Evolutionary conservation across 2,888 invertebrate genomes (phyloP), one percentile per base, ranked within the genome.

Genomic region (Athetis lepigone): DNA sequence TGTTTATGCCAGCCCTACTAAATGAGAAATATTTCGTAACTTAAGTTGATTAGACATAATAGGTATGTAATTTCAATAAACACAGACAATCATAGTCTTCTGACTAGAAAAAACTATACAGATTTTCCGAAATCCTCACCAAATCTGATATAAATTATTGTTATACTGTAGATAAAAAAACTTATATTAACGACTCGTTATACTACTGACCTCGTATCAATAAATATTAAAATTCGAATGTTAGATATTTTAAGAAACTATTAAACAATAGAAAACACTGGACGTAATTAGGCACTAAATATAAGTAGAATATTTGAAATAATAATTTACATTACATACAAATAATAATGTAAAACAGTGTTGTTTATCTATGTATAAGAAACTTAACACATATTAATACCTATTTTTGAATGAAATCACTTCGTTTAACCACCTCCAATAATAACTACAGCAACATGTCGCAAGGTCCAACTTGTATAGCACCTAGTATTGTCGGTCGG

Each of bases 401-500:
- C 92, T 92, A 92, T 89, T 86, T 88, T 89, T 88, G 82, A 89
- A 88, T 90, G 77, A 85, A 90, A 91, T 92, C 91, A 93, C 90
- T 89, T 91, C 86, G 82, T 78, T 88, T 80, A 87, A 89, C 90
- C 91, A 90, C 85, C 86, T 91, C 88, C 86, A 89, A 86, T 89
- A 90, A 90, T 87, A 90, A 90, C 89, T 91, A 90, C 85, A 90
- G 89, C 87, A 93, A 90, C 90, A 85, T 89, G 89, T 92, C 88
- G 92, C 90, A 92, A 92, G 91, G 91, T 93, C 92, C 92, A 91
- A 91, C 91, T 88, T 90, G 90, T 89, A 88, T 93, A 94, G 94
- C 94, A 94, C 94, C 94, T 94, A 93, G 92, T 94, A 95, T 95
- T 95, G 94, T 95, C 94, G 93, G 91, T 93, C 92, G 85, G 94